phyloP scores from a whole-genome alignment of 1,140 invertebrate species.

The Drosophila takahashii region DNA sequence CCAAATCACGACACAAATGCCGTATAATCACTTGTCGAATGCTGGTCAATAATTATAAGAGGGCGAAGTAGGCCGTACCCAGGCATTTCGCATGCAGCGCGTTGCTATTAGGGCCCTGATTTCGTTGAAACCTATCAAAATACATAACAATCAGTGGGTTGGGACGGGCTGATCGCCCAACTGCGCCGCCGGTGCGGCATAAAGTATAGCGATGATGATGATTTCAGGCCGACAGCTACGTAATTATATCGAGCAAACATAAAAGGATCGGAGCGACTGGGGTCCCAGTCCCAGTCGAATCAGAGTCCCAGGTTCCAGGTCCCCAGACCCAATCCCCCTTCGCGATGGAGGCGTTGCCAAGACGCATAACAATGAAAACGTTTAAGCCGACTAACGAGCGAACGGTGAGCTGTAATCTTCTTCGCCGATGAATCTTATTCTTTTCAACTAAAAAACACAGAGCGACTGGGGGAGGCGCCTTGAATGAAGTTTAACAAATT shows the following conservation, averaged over 20 bases:
- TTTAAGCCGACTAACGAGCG: constrained; percentile 79
- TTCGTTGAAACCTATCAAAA: constrained; percentile 82
- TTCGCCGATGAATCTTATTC: constrained; percentile 37
- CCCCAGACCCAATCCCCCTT: constrained; percentile 1
- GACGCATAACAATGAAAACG: constrained; percentile 80
- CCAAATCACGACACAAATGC: constrained; percentile 74
- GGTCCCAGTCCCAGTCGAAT: constrained; percentile 5
- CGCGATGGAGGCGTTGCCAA: constrained; percentile 61
- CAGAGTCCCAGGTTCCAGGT: neutral
- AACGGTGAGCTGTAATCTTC: constrained; percentile 68
- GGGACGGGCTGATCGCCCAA: constrained; percentile 27
- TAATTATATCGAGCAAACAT: constrained; percentile 82
- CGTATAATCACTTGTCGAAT: constrained; percentile 80
- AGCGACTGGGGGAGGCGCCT: constrained; percentile 65
- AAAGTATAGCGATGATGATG: constrained; percentile 58
- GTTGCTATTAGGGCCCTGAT: constrained; percentile 73
- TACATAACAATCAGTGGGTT: constrained; percentile 72
- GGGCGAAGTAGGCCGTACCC: constrained; percentile 33
- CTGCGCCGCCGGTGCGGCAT: neutral
- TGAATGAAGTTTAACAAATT: constrained; percentile 79
- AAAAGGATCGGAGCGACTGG: constrained; percentile 59
- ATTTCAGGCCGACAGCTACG: constrained; percentile 62
- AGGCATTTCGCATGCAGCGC: constrained; percentile 59
- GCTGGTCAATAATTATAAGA: constrained; percentile 74
- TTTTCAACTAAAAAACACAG: constrained; percentile 25